Percentiles rank a stretch among this genome's conserved stretches.
These are phyloP conservation scores for Congeria kusceri DNA, from an alignment of 2,888 invertebrate species.

Conservation along the genomic window DNA sequence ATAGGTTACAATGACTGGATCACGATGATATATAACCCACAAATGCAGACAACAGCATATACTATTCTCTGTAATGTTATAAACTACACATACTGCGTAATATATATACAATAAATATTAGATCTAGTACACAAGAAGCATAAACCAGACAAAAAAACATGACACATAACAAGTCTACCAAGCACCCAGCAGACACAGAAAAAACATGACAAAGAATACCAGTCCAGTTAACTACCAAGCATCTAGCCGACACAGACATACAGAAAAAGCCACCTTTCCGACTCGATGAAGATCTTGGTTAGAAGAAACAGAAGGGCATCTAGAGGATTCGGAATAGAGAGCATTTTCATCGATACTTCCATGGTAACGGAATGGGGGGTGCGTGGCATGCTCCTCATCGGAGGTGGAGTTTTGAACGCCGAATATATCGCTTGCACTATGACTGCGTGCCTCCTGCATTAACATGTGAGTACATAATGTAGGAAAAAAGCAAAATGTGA, in stretches of 20 bases:
- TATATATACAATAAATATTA: too few species aligned
- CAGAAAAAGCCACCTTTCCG: conserved; percentile 51
- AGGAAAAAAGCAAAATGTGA: not conserved
- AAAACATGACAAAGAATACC: too few species aligned
- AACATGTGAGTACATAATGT: not conserved
- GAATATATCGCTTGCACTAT: conserved; percentile 63
- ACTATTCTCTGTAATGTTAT: too few species aligned
- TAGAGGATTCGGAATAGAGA: conserved; percentile 14
- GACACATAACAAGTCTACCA: too few species aligned
- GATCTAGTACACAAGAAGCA: too few species aligned
- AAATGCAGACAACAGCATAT: too few species aligned
- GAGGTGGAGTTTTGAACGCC: conserved; percentile 19
- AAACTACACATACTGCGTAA: too few species aligned
- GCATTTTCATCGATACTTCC: conserved; percentile 58
- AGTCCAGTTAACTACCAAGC: conserved; percentile 4
- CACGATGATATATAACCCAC: too few species aligned
- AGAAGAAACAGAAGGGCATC: conserved; percentile 9
- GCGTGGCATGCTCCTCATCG: conserved; percentile 44
- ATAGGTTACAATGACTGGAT: too few species aligned
- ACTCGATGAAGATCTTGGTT: conserved; percentile 39
- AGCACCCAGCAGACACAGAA: too few species aligned
- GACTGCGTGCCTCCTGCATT: conserved; percentile 59
- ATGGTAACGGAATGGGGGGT: conserved; percentile 57
- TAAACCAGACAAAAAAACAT: too few species aligned
- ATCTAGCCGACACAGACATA: conserved; percentile 4